phyloP scores from a whole-genome alignment of 2,113 vertebrate genomes.

The Phocoena phocoena region DNA sequence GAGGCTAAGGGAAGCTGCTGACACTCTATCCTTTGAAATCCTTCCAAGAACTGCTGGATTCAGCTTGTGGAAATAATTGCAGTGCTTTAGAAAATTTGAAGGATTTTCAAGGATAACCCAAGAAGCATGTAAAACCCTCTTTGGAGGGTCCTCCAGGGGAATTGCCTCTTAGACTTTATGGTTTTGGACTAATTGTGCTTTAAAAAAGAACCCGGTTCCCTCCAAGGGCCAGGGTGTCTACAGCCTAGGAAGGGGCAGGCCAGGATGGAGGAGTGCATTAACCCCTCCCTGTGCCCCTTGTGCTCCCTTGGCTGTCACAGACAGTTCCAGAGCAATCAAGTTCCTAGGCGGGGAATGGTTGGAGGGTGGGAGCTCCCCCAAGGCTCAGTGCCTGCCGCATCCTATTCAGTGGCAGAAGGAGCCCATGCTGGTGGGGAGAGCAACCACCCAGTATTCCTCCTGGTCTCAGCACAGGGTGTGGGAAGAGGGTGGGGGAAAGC shows the following conservation, averaged over 20 bases:
- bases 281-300: background rate
- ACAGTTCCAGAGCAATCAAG: background rate
- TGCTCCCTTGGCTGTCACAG: background rate
- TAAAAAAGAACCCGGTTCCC: conserved; percentile 29
- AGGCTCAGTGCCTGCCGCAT: no score
- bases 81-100: conserved; percentile 56
- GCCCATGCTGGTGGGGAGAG: background rate
- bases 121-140: conserved; percentile 52
- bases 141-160: conserved; percentile 3
- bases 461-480: background rate
- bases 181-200: conserved; percentile 49
- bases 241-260: background rate
- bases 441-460: background rate
- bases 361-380: background rate
- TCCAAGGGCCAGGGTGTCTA: background rate
- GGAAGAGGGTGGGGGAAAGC: background rate
- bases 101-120: conserved; percentile 66
- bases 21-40: conserved; percentile 44
- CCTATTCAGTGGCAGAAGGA: background rate
- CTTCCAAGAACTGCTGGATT: conserved; percentile 59
- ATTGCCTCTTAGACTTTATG: conserved; percentile 8
- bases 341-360: background rate
- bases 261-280: background rate
- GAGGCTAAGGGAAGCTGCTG: conserved; percentile 23
- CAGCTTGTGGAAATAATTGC: conserved; percentile 60